Base-by-base conservation (phyloP, 1,140 invertebrate species). In the Meloidogyne hapla region DNA sequence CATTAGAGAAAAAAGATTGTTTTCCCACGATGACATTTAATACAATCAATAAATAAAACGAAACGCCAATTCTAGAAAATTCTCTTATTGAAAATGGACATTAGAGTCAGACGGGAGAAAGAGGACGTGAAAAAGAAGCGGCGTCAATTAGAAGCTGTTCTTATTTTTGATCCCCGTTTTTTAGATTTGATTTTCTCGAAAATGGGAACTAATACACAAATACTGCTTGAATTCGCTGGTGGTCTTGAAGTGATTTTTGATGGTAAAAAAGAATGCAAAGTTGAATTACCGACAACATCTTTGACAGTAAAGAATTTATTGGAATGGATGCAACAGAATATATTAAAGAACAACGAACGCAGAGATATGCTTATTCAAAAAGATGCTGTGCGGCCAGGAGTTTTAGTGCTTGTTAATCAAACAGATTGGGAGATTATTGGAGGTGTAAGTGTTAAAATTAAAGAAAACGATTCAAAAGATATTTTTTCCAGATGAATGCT, bases 321-420 rank as follows among this genome's bases (percentile, higher is more conserved):
- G 6, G 15, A 65, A 56, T 78, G 48, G 75, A 82, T 61, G 48
- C 18, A 56, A 21, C 1, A 25, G 12, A 67, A 73, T 66, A 23
- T 75, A n/a, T n/a, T 70, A 70, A 77, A 23, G 64, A 65, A 62
- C 45, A 81, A 80, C 13, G 38, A 45, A 9, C 64, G 62, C 28
- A 45, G 64, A 42, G 76, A 81, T 33, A 63, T 77, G 79, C 69
- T 77, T 21, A 66, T 89, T 66, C 86, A 88, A 77, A 88, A 87
- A 73, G 85, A 87, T 6, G 87, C 86, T 74, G 88, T 89, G 81
- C 77, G 89, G 62, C 89, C 89, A 33, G 89, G 89, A 10, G 89
- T 89, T 75, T 80, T 89, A 21, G 88, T 89, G n/a, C 81, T 89
- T 13, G 82, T 89, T 6, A 89, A 89, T 80, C 89, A 89, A 80